Base-by-base conservation (phyloP, 1,140 invertebrate species). In the Trichogramma pretiosum region DNA sequence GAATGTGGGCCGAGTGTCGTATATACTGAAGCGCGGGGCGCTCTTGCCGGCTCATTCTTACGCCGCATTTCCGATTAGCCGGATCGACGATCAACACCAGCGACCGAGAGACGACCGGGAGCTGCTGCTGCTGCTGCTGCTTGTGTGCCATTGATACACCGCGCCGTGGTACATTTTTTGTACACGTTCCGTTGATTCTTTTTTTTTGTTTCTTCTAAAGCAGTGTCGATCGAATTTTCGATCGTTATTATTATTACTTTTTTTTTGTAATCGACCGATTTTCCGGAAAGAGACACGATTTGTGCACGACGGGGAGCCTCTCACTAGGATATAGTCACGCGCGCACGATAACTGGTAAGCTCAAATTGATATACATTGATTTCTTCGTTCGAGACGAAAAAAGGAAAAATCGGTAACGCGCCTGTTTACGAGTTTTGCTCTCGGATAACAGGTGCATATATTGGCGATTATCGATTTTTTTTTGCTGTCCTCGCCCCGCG, bases 1-100 rank as follows among this genome's bases (percentile, higher is more conserved):
- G 67, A 71, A 71, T 71, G 68, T 71, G 67, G 66, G 68, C 67
- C 66, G 67, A 67, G 57, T n/a, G n/a, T n/a, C n/a, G n/a, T 71
- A 71, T 71, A 71, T 71, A 71, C 68, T 60, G 61, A 64, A 64
- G 65, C 65, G 63, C 61, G 60, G 60, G 57, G 54, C 61, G 60
- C 58, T 51, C 52, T 56, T 50, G 63, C 52, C 65, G 68, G 64
- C 67, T 69, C 65, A 69, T 69, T 72, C 66, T 60, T 62, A 63
- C 60, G 59, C 62, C 54, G 63, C 60, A 61, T 59, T 65, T 61
- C 61, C 52, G 43, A 57, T 60, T 62, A 59, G 58, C 58, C 61
- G 56, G 60, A 55, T 56, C 56, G 53, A 52, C 38, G 47, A 24
- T 52, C 36, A 41, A 42, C 34, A 47, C 26, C 39, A 56, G 56